These are phyloP conservation scores for Pachyuromys duprasi DNA, from an alignment of 2,797 vertebrate species.

Conservation along the genomic window DNA sequence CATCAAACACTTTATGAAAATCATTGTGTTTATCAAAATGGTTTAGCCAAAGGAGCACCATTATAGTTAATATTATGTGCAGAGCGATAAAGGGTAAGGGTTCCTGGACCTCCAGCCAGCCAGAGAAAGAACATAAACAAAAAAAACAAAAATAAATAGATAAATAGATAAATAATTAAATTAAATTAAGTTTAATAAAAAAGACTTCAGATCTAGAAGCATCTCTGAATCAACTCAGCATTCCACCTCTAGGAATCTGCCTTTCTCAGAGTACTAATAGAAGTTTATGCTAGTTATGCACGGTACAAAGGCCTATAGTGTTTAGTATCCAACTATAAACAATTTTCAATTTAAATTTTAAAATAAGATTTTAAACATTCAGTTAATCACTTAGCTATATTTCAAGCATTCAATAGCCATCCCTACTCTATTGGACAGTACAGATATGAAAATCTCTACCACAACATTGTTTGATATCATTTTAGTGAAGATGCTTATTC, in stretches of 20 bases:
- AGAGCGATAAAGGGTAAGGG: not conserved
- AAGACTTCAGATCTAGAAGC: not conserved
- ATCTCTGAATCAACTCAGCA: not conserved
- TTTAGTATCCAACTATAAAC: not conserved
- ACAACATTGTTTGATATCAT: not conserved
- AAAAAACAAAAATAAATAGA: too few species aligned
- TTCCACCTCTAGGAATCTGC: not conserved
- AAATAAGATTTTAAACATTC: not conserved
- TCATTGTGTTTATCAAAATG: not conserved
- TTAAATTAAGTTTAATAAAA: too few species aligned
- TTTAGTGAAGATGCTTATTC: not conserved
- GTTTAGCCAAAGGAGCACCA: too few species aligned
- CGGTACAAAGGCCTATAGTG: not conserved
- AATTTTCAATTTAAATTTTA: conserved; percentile 8
- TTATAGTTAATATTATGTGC: not conserved
- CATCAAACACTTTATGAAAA: not conserved
- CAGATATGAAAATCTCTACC: not conserved
- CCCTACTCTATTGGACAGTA: not conserved
- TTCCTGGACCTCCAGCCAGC: not conserved
- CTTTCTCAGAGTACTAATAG: not conserved
- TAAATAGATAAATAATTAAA: too few species aligned
- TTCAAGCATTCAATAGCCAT: not conserved
- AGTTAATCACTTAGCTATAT: not conserved
- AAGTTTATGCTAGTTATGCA: not conserved
- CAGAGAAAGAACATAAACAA: not conserved